A percentile compares a stretch with the other conserved stretches of the same genome.
These are phyloP conservation scores for Bombus impatiens DNA, from an alignment of 1,140 invertebrate species.

Conservation along the genomic window DNA sequence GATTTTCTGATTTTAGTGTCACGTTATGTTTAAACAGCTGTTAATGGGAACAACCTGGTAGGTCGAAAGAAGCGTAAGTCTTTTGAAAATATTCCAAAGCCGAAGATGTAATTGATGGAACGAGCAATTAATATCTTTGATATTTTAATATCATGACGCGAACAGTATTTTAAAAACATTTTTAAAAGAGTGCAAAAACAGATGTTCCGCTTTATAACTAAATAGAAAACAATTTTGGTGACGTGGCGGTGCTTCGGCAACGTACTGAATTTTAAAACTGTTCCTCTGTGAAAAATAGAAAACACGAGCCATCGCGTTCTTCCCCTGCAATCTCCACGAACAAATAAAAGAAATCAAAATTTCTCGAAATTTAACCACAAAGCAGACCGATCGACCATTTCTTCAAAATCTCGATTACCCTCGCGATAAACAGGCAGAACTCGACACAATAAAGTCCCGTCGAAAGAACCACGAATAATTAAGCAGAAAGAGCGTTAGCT, in stretches of 20 bases:
- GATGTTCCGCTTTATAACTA: not conserved
- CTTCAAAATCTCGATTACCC: not conserved
- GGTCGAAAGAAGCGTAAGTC: too few species aligned
- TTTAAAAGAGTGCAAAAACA: too few species aligned
- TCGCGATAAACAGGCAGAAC: not conserved
- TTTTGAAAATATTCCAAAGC: too few species aligned
- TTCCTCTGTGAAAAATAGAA: not conserved
- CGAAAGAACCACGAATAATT: constrained; percentile 5
- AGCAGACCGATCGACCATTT: not conserved
- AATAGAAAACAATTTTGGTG: not conserved
- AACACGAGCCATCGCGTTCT: not conserved
- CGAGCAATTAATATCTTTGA: too few species aligned
- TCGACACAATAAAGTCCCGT: not conserved
- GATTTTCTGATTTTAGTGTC: not conserved
- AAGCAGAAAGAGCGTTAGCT: not conserved
- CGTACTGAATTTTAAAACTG: too few species aligned
- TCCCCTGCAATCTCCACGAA: rapidly evolving
- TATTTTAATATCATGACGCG: too few species aligned
- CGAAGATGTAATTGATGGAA: not conserved
- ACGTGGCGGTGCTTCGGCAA: too few species aligned
- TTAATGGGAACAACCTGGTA: not conserved
- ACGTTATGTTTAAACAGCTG: not conserved
- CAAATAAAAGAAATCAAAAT: not conserved
- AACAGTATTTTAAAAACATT: not conserved
- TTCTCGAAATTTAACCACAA: not conserved